Base-by-base conservation (phyloP, 2,888 invertebrate genomes). In the Philereme transversata region DNA sequence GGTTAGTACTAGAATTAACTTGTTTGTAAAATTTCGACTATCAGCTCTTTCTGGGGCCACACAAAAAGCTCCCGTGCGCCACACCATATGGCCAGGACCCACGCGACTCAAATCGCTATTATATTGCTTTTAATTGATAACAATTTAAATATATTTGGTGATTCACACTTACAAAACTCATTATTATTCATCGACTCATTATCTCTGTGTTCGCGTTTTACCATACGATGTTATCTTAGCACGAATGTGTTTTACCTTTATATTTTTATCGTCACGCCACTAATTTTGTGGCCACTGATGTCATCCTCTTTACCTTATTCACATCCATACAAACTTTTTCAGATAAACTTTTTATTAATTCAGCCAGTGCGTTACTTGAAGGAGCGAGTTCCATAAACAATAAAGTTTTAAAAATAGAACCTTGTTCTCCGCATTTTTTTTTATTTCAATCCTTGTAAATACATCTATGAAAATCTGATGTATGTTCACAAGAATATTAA, bases 61-160 rank as follows among this genome's bases (percentile, higher is more conserved):
- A 58, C 70, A 73, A 65, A 57, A 59, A 58, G 78, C 78, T 77
- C 83, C 82, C 87, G 86, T 87, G 86, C 86, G 74, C 77, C 76
- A 71, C 84, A 69, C 87, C 91, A 91, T 91, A 91, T 91, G 91
- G 91, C 74, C 38, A 72, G 64, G 78, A 78, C 79, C 86, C 83
- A 82, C 85, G 84, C 86, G 78, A 84, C 89, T 89, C 82, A 86
- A 88, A 92, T 91, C 90, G 91, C 88, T 90, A 91, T 91, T 92
- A 90, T 90, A 92, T 91, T 92, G 89, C 90, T 91, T 92, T 92
- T 92, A 91, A 92, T 92, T 92, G 92, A 92, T 92, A 92, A 92
- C 92, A 92, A 92, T 92, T 91, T 91, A 92, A 91, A 92, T 91
- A 91, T 90, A 92, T 92, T 92, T 91, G 91, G 89, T 92, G 92